A percentile compares a stretch with the other conserved stretches of the same genome.
Conservation (phyloP, 35 echinoderm and acorn worm species). For the Ptychodera flava region DNA sequence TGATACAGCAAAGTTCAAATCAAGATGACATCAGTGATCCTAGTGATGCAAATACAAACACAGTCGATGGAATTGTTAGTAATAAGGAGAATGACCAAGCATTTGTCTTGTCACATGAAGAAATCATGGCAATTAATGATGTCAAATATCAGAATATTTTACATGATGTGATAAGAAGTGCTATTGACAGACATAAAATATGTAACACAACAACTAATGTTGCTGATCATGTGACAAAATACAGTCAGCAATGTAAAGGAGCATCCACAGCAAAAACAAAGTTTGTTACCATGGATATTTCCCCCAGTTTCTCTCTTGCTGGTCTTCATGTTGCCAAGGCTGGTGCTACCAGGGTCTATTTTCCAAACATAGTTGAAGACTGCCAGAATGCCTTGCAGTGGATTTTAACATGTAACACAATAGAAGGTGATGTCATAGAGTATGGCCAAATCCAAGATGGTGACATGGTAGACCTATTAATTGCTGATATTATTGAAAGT, state of each 20-base stretch:
- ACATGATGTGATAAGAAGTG: not conserved
- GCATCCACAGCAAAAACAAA: not conserved
- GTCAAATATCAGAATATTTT: not conserved
- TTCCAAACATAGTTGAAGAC: not conserved
- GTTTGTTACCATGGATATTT: constrained; percentile 2
- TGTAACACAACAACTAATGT: not conserved
- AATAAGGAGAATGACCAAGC: not conserved
- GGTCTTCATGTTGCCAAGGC: not conserved
- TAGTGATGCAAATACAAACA: too few species aligned
- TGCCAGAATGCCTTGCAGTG: not conserved
- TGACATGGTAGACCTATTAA: not conserved
- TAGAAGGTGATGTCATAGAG: not conserved
- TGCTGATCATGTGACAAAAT: too few species aligned
- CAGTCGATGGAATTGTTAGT: too few species aligned
- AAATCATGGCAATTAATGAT: constrained; percentile 7
- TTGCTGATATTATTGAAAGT: constrained; percentile 4
- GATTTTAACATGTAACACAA: not conserved
- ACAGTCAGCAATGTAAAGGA: too few species aligned
- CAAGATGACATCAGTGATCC: too few species aligned
- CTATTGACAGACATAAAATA: not conserved
- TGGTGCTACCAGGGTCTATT: not conserved
- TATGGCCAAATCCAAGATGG: not conserved
- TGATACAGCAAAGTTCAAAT: too few species aligned
- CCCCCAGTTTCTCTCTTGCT: not conserved
- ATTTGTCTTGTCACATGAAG: not conserved